These are phyloP conservation scores for Cynopterus brachyotis DNA, from an alignment of 2,113 vertebrate genomes.

Conservation along the genomic window DNA sequence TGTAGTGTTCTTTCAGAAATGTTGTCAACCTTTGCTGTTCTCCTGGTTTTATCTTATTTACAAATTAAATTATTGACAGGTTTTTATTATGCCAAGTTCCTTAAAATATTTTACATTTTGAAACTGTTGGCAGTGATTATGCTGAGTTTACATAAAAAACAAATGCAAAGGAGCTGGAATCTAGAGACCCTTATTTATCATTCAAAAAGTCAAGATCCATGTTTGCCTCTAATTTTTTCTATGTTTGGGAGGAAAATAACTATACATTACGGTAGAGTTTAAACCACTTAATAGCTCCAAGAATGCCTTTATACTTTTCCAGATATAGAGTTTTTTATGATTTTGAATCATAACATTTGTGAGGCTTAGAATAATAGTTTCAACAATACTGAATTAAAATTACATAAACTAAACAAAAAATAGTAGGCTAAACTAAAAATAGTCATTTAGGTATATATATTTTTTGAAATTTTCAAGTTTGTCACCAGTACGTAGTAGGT, in stretches of 20 bases:
- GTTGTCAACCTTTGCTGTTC: neutral
- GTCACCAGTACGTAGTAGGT: neutral
- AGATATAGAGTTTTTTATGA: neutral
- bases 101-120: neutral
- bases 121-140: neutral
- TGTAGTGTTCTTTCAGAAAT: neutral
- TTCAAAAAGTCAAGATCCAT: neutral
- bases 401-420: neutral
- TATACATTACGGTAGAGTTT: neutral
- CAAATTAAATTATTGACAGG: conserved; percentile 45
- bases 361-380: neutral
- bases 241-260: neutral
- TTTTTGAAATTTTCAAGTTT: neutral
- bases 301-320: neutral
- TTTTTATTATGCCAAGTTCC: neutral
- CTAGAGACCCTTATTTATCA: neutral
- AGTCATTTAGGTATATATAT: neutral
- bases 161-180: neutral
- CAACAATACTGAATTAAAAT: neutral
- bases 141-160: neutral
- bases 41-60: conserved; percentile 8
- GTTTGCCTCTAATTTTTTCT: neutral
- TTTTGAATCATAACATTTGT: neutral
- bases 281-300: neutral
- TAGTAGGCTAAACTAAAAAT: neutral